Base-by-base conservation (phyloP, 2,113 vertebrate species). In the Bagarius yarrelli region DNA sequence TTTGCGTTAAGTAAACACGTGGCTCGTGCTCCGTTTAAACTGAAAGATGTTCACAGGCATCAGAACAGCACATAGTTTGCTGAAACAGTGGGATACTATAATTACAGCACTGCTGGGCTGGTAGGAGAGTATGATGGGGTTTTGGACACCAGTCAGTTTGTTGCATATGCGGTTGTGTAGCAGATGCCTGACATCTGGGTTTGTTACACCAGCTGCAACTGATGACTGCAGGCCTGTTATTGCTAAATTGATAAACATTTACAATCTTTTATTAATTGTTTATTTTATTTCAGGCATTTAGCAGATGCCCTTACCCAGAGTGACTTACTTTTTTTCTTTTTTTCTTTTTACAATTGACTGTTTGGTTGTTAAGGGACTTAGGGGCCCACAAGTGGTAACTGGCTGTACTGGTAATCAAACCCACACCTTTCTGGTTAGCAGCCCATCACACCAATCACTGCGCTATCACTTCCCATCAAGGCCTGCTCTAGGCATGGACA, bases 1-100 rank as follows among this genome's bases (percentile, higher is more conserved):
- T 91, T 96, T 94, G 96, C 93, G 90, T 96, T 94, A 96, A 94
- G 94, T 95, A 92, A 92, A 95, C 95, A 97, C 95, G 96, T 96
- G 95, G 91, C 91, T 94, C 93, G 89, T 91, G 88, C 91, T 88
- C 92, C 92, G 93, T 94, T 94, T 94, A 91, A 92, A 92, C 91
- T 86, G 88, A 88, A 92, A 92, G 90, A 93, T 92, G 84, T 87
- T 84, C 79, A 79, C 86, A 81, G 81, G 78, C 86, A 74, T 84
- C 14, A 82, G 53, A 60, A 1, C 9, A 2, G 12, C 16, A 70
- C n/a, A 71, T 11, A 3, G 8, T 30, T 44, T 71, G n/a, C n/a
- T 25, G 27, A 30, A 30, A 50, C 0, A 50, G 67, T 71, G 12
- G 19, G 18, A 21, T 55, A 23, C 11, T 73, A 55, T 23, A 34